Evolutionary conservation across 2,888 invertebrate genomes (phyloP), one percentile per base, ranked within the genome.

Genomic region (Gasteruption jaculator): DNA sequence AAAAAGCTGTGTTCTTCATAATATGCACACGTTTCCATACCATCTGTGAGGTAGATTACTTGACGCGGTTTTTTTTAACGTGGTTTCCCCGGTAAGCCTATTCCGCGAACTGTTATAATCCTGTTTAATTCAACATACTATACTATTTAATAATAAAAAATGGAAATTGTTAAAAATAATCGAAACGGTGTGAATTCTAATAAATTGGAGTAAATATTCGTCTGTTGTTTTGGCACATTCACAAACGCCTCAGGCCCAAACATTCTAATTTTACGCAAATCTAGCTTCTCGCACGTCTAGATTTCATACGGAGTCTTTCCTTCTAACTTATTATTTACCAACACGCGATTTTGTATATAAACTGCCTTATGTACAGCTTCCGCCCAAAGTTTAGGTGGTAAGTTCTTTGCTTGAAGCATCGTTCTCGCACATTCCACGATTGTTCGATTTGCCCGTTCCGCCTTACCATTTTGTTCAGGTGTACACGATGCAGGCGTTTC

Each of bases 21-120:
- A 22, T 22, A 38, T 38, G 32, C 24, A 39, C 39, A 33, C 22
- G 20, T 39, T 32, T 39, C 31, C 30, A 16, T 33, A n/a, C 26
- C 34, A 40, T 33, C 25, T 40, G 7, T 40, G 40, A 40, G 34
- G 34, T 40, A 34, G 26, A 33, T 32, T 34, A 40, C 40, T 40
- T 22, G 14, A 33, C 31, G 40, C 40, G 15, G 25, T 27, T 35
- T 41, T 35, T 31, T 36, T 18, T 38, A n/a, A n/a, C n/a, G n/a
- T n/a, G n/a, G n/a, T n/a, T n/a, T n/a, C n/a, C n/a, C n/a, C n/a
- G n/a, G n/a, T 45, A 45, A 41, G 38, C 33, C 8, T 42, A 42
- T 8, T 42, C 41, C 34, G 42, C 34, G 11, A 18, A 36, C 26
- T 29, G 15, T 34, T 34, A 15, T 34, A 30, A 43, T 34, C 1